Evolutionary conservation across 2,797 vertebrate species (phyloP).

Genomic region (Enteromius fasciolatus): DNA sequence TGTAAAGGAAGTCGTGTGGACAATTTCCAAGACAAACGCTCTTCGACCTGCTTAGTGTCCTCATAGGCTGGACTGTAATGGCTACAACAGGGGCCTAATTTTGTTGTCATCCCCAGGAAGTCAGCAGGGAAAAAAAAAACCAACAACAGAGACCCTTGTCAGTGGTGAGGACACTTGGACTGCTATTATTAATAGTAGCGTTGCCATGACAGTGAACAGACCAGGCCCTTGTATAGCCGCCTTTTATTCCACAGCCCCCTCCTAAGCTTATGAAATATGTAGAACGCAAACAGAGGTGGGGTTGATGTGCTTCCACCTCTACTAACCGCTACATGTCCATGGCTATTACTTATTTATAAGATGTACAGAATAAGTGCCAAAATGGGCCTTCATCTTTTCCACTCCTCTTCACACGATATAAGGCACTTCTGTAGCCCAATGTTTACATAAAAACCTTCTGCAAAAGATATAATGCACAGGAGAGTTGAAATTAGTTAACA

Average conservation of each 20-base stretch:
- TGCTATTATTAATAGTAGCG: slow-evolving; percentile 82
- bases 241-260: slow-evolving; percentile 77
- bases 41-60: slow-evolving; percentile 74
- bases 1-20: slow-evolving; percentile 74
- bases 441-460: slow-evolving; percentile 75
- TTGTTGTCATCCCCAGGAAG: slow-evolving; percentile 82
- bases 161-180: slow-evolving; percentile 74
- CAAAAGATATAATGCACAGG: slow-evolving; percentile 69
- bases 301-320: slow-evolving; percentile 80
- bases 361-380: slow-evolving; percentile 80
- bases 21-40: slow-evolving; percentile 79
- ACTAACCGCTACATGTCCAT: slow-evolving; percentile 84
- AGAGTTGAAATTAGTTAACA: slow-evolving; percentile 76
- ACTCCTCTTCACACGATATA: slow-evolving; percentile 69
- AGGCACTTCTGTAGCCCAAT: slow-evolving; percentile 79
- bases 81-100: slow-evolving; percentile 74
- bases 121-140: slow-evolving; percentile 65
- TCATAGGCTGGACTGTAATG: slow-evolving; percentile 61
- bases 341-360: slow-evolving; percentile 85
- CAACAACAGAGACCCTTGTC: slow-evolving; percentile 74
- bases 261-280: slow-evolving; percentile 84
- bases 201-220: slow-evolving; percentile 82
- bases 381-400: slow-evolving; percentile 76
- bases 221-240: slow-evolving; percentile 75
- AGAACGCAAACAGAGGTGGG: slow-evolving; percentile 85